A percentile compares a stretch with the other conserved stretches of the same genome.
These are phyloP conservation scores for Cotesia congregata DNA, from an alignment of 2,888 invertebrate species.

Conservation along the genomic window DNA sequence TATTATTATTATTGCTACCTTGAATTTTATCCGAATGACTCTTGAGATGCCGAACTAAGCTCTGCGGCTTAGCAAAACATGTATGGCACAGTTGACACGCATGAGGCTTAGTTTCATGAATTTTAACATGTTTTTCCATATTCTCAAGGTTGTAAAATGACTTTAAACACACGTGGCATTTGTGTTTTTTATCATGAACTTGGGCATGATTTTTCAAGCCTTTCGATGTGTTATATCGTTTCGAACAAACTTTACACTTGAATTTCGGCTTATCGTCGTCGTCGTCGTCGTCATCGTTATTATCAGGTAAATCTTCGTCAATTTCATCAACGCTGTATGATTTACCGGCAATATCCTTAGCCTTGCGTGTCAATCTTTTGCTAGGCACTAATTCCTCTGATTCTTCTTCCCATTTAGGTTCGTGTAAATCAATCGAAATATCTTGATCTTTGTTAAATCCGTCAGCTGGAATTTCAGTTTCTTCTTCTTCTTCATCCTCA, in stretches of 20 bases:
- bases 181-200: conserved; percentile 64
- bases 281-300: conserved; percentile 43
- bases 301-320: conserved; percentile 52
- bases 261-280: conserved; percentile 56
- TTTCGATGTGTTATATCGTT: conserved; percentile 62
- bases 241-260: conserved; percentile 62
- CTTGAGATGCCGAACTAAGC: conserved; percentile 60
- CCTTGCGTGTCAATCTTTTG: conserved; percentile 58
- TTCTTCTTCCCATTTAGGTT: conserved; percentile 46
- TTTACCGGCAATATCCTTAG: conserved; percentile 55
- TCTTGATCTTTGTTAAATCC: conserved; percentile 36
- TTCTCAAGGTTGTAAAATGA: conserved; percentile 63
- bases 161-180: conserved; percentile 62
- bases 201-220: conserved; percentile 64
- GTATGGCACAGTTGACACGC: conserved; percentile 63
- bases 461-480: conserved; percentile 18
- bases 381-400: conserved; percentile 34
- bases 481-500: conserved; percentile 37
- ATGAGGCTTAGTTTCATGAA: conserved; percentile 60
- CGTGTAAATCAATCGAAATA: not conserved
- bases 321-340: conserved; percentile 59
- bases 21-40: conserved; percentile 51
- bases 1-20: conserved; percentile 43
- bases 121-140: conserved; percentile 62
- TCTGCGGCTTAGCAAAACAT: conserved; percentile 60